A percentile compares a stretch with the other conserved stretches of the same genome.
Evolutionary conservation across 2,888 invertebrate species (phyloP).

Genomic region (Brenthis daphne): DNA sequence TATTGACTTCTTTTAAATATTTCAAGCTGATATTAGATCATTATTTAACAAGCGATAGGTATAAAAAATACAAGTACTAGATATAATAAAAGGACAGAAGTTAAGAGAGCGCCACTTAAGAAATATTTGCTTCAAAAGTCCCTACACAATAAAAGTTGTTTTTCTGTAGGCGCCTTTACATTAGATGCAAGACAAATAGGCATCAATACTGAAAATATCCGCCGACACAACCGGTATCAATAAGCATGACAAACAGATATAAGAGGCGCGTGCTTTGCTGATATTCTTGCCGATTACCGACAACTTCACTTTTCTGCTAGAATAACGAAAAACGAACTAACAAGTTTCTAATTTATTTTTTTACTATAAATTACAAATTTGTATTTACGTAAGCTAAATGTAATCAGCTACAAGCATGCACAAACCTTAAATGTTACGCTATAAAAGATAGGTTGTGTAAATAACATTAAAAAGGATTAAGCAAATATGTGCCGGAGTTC

Average conservation of each 20-base stretch:
- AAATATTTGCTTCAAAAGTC: background rate
- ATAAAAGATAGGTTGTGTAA: slow-evolving; percentile 32
- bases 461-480: slow-evolving; percentile 40
- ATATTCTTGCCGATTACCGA: slow-evolving; percentile 60
- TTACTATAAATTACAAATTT: slow-evolving; percentile 31
- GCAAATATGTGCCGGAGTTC: slow-evolving; percentile 50
- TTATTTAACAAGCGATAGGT: too few species aligned
- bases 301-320: slow-evolving; percentile 39
- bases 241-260: slow-evolving; percentile 50
- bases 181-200: slow-evolving; percentile 61
- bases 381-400: slow-evolving; percentile 9
- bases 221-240: slow-evolving; percentile 45
- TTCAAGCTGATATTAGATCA: too few species aligned
- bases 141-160: slow-evolving; percentile 12
- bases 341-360: background rate
- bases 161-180: slow-evolving; percentile 4
- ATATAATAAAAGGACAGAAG: background rate
- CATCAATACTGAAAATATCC: slow-evolving; percentile 64
- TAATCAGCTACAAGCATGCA: slow-evolving; percentile 23
- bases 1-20: too few species aligned
- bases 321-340: background rate
- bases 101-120: background rate
- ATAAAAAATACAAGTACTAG: too few species aligned
- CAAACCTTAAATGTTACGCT: slow-evolving; percentile 27
- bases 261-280: slow-evolving; percentile 57